Percentiles rank a stretch among this genome's conserved stretches.
phyloP scores from a whole-genome alignment of 2,113 vertebrate genomes.

The Callipepla squamata region DNA sequence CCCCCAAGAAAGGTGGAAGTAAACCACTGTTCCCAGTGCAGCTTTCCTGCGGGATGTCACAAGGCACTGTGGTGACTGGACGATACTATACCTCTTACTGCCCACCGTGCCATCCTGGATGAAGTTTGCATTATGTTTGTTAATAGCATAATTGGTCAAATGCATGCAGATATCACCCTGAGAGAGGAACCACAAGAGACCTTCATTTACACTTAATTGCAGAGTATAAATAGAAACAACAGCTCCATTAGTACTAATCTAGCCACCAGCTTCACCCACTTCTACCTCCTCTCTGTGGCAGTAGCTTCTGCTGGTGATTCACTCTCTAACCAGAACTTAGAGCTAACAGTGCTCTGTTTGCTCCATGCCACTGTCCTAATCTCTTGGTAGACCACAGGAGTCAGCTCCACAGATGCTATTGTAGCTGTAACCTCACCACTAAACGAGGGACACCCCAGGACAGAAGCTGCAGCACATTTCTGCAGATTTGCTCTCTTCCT shows the following conservation, averaged over 20 bases:
- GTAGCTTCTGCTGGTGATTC: not conserved
- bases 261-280: not conserved
- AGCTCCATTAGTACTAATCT: not conserved
- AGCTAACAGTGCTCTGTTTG: not conserved
- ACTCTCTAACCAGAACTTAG: not conserved
- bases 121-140: constrained; percentile 80
- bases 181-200: not conserved
- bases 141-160: constrained; percentile 84
- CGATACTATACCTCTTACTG: constrained; percentile 82
- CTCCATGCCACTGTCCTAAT: not conserved
- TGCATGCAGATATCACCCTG: constrained; percentile 84
- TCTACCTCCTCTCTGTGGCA: no score
- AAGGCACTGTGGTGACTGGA: not conserved
- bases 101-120: constrained; percentile 71
- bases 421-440: fast-evolving
- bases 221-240: not conserved
- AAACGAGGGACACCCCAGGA: not conserved
- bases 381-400: not conserved
- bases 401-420: not conserved
- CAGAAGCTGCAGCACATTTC: not conserved
- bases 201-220: not conserved
- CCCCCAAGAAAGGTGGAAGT: not conserved
- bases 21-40: not conserved
- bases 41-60: not conserved
- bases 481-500: not conserved